Evolutionary conservation across 2,888 invertebrate genomes (phyloP).

Genomic region (Oscheius sp.): DNA sequence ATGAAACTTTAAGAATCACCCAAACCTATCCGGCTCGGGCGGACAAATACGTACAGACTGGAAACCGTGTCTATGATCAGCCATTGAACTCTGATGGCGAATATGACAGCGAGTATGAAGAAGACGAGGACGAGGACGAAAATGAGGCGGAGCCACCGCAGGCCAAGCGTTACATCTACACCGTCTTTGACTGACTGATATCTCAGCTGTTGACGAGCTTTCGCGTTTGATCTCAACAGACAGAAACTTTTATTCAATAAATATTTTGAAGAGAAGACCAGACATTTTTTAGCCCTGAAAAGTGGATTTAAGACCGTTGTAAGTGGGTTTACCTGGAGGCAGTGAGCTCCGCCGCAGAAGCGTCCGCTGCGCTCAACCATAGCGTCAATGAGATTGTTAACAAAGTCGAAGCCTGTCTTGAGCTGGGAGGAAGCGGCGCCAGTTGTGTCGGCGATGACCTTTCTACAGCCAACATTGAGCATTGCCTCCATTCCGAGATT

Average conservation of each 20-base stretch:
- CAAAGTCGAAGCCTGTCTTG: constrained; percentile 72
- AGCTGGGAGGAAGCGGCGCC: constrained; percentile 69
- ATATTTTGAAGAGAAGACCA: too few relatives aligned
- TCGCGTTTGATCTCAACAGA: constrained; percentile 23
- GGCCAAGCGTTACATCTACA: constrained; percentile 58
- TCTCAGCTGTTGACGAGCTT: constrained; percentile 9
- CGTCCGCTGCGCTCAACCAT: constrained; percentile 69
- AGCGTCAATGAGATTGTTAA: constrained; percentile 73
- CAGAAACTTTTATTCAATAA: neutral
- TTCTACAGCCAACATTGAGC: constrained; percentile 72
- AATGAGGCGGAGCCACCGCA: constrained; percentile 45
- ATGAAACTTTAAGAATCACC: constrained; percentile 49
- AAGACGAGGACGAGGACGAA: constrained; percentile 50
- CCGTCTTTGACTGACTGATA: constrained; percentile 61
- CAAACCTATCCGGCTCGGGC: constrained; percentile 63
- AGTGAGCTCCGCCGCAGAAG: constrained; percentile 71
- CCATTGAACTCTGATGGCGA: constrained; percentile 39
- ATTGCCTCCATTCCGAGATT: constrained; percentile 71
- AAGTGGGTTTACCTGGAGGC: constrained; percentile 47
- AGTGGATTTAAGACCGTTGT: neutral
- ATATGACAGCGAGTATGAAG: constrained; percentile 36
- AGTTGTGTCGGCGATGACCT: constrained; percentile 71
- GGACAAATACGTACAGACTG: constrained; percentile 63
- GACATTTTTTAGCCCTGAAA: constrained; percentile 22
- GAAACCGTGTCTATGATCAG: constrained; percentile 62